Conservation (phyloP, 2,888 invertebrate species). For the Lepidonotus clava region DNA sequence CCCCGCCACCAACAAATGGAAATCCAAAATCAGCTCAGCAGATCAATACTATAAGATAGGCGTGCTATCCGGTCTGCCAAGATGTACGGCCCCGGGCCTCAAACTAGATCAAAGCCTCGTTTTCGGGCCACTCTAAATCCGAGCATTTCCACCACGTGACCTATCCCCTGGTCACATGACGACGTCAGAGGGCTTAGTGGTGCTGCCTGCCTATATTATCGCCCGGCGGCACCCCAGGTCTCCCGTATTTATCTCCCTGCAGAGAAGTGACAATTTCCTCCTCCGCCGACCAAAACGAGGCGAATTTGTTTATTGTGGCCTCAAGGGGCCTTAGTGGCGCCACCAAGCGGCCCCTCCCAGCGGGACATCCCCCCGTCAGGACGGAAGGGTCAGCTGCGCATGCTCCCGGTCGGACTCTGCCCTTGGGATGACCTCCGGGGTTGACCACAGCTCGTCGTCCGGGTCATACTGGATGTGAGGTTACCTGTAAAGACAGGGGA, state of each 20-base stretch:
- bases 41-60: background rate
- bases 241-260: background rate
- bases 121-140: background rate
- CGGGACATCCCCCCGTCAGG: no score
- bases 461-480: no score
- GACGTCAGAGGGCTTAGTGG: background rate
- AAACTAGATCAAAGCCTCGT: constrained; percentile 28
- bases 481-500: no score
- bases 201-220: background rate
- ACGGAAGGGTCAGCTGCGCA: no score
- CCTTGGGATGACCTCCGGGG: no score
- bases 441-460: no score
- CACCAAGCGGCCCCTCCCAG: no score
- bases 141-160: constrained; percentile 3
- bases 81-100: background rate
- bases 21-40: background rate
- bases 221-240: background rate
- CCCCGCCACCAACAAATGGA: background rate
- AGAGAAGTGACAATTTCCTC: background rate
- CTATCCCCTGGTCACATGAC: background rate
- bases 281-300: background rate
- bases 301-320: constrained; percentile 1
- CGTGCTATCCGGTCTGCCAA: background rate
- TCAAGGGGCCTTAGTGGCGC: no score
- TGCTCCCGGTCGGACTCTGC: no score